These are phyloP conservation scores for Sipunculus nudus DNA, from an alignment of 2,888 invertebrate species.

Conservation along the genomic window DNA sequence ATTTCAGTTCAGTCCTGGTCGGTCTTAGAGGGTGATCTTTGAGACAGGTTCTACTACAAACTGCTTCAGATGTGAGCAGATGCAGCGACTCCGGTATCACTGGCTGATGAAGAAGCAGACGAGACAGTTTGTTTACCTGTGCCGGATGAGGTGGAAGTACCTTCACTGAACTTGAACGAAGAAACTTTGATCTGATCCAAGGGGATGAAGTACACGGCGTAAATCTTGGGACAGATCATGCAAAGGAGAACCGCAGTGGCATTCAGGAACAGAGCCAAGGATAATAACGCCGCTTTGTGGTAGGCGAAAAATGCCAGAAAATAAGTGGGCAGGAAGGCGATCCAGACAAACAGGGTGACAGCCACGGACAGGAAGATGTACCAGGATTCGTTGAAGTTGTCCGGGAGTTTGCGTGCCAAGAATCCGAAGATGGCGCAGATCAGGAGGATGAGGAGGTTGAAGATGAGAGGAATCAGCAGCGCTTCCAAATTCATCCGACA, in stretches of 20 bases:
- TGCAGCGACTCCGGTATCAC: no score
- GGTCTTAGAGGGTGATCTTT: no score
- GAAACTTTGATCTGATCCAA: no score
- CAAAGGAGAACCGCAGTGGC: not conserved
- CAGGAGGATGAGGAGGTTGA: constrained; percentile 7
- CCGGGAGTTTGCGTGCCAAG: constrained; percentile 9
- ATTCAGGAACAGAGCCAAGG: constrained; percentile 1
- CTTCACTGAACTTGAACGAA: no score
- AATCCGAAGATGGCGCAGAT: constrained; percentile 3
- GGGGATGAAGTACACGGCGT: constrained; percentile 9
- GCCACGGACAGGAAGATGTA: constrained; percentile 4
- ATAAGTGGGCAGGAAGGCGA: constrained; percentile 11
- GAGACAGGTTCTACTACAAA: no score
- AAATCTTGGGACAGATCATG: constrained; percentile 6
- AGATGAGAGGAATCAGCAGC: constrained; percentile 3
- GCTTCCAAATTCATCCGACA: not conserved
- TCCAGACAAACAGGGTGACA: constrained; percentile 5
- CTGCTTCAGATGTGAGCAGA: no score
- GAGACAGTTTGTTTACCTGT: no score
- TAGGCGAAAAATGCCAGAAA: constrained; percentile 5
- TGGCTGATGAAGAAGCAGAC: no score
- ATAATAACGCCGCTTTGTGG: constrained; percentile 2
- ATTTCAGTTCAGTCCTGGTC: no score
- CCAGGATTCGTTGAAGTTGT: constrained; percentile 14
- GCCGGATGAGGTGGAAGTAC: no score